Evolutionary conservation across 2,113 vertebrate species (phyloP).

Genomic region (Austrofundulus limnaeus): DNA sequence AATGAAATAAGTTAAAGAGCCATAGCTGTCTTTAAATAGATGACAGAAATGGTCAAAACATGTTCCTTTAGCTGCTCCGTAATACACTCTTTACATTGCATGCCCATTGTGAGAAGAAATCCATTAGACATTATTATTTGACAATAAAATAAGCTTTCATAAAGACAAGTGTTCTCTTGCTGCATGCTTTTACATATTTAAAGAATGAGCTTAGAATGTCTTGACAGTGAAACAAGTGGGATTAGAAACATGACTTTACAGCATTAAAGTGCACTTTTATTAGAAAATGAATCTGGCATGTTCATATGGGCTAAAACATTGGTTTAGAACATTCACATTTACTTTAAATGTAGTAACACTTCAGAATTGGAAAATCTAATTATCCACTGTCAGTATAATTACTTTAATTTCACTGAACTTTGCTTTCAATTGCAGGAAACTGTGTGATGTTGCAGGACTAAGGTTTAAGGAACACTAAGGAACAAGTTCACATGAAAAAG

Average conservation of each 20-base stretch:
- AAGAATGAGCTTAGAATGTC: conserved; percentile 13
- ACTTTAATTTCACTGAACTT: too few relatives aligned
- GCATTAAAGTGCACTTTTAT: neutral
- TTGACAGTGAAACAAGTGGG: conserved; percentile 18
- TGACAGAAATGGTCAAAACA: neutral
- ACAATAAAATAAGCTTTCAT: conserved; percentile 18
- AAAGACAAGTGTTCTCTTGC: conserved; percentile 12
- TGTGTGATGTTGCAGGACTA: neutral
- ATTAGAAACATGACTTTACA: neutral
- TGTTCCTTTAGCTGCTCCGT: neutral
- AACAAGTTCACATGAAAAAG: neutral
- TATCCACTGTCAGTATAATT: too few relatives aligned
- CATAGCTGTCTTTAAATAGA: conserved; percentile 2
- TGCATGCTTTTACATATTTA: conserved; percentile 19
- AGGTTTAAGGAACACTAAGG: too few relatives aligned
- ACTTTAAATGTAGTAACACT: too few relatives aligned
- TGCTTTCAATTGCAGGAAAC: too few relatives aligned
- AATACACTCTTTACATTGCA: conserved; percentile 1
- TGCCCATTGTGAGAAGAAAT: conserved; percentile 5
- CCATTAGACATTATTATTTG: conserved; percentile 14
- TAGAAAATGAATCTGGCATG: too few relatives aligned
- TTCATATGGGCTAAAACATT: too few relatives aligned
- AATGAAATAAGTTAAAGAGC: neutral
- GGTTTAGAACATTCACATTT: too few relatives aligned
- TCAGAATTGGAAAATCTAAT: too few relatives aligned